phyloP scores from a whole-genome alignment of 2,797 vertebrate genomes.

The Astyanax mexicanus region DNA sequence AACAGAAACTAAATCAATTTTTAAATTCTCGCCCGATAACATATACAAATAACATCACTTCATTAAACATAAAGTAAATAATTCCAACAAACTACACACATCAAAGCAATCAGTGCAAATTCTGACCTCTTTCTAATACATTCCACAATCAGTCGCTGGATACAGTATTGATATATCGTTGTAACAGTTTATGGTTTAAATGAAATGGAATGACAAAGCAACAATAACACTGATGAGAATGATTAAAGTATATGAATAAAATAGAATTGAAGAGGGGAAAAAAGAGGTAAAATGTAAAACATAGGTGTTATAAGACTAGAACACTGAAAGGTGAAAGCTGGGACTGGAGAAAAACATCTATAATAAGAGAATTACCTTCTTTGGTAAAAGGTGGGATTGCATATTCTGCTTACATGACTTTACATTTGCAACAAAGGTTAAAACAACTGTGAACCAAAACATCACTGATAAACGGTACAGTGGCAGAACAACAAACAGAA shows the following conservation, averaged over 20 bases:
- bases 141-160: background rate
- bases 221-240: background rate
- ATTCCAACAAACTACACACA: background rate
- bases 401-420: background rate
- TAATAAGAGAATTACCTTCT: background rate
- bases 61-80: too few relatives aligned
- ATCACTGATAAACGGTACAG: background rate
- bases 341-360: too few relatives aligned
- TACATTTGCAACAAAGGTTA: background rate
- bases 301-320: background rate
- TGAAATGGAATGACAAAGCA: slow-evolving; percentile 5
- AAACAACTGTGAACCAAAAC: background rate
- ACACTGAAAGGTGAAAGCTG: background rate
- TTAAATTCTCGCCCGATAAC: background rate
- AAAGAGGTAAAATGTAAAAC: background rate
- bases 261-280: background rate
- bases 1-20: too few relatives aligned
- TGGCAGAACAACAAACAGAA: background rate
- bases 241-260: background rate
- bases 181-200: slow-evolving; percentile 21
- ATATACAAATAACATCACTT: background rate
- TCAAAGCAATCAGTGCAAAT: slow-evolving; percentile 26
- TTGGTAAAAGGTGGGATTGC: background rate
- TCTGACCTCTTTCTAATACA: background rate
- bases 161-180: background rate